Conservation (phyloP, 2,888 invertebrate genomes). For the Pyrgus malvae region DNA sequence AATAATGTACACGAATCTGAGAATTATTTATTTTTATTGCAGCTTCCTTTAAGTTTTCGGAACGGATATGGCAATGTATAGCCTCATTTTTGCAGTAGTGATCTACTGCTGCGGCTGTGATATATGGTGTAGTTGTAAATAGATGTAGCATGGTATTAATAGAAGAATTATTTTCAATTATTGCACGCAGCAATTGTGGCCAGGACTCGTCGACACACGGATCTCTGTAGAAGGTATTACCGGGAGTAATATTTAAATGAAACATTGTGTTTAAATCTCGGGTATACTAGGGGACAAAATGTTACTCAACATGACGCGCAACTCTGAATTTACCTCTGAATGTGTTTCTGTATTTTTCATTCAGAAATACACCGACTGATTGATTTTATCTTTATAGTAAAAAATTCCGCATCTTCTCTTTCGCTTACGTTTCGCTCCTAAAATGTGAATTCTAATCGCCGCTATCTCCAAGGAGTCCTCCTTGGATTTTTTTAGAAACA, state of each 20-base stretch:
- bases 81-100: conserved; percentile 64
- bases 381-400: too few relatives aligned
- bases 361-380: too few relatives aligned
- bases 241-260: conserved; percentile 81
- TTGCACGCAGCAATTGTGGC: conserved; percentile 81
- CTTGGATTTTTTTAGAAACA: too few relatives aligned
- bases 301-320: too few relatives aligned
- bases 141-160: conserved; percentile 47
- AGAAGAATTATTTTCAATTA: conserved; percentile 62
- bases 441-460: too few relatives aligned
- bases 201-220: conserved; percentile 82
- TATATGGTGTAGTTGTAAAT: conserved; percentile 62
- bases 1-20: not conserved
- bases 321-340: too few relatives aligned
- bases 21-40: conserved; percentile 67
- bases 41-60: conserved; percentile 77
- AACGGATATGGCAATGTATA: conserved; percentile 80
- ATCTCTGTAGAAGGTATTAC: conserved; percentile 84
- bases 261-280: not conserved
- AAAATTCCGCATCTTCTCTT: too few relatives aligned
- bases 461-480: too few relatives aligned
- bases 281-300: too few relatives aligned
- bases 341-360: too few relatives aligned
- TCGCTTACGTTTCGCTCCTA: too few relatives aligned
- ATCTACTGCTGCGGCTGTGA: conserved; percentile 79